Base-by-base conservation (phyloP, 2,888 invertebrate species). In the Napeogenes inachia region DNA sequence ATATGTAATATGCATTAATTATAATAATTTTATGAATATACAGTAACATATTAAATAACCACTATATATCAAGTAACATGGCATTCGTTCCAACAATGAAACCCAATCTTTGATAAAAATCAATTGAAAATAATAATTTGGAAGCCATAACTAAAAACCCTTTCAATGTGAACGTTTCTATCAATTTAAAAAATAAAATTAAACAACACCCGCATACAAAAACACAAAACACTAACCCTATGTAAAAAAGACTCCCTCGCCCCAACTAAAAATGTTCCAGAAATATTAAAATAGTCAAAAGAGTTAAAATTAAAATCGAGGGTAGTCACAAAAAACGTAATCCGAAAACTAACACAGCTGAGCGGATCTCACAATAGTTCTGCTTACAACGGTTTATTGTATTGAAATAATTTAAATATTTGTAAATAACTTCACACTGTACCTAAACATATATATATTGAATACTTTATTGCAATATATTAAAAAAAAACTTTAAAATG, bases 281-380 rank as follows among this genome's bases (percentile, higher is more conserved):
- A 88, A 89, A 87, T 89, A 89, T 89, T 90, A 88, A 89, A 90
- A 89, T 86, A 87, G 87, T 86, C 82, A 87, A 89, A 89, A 89
- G 89, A 89, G 89, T 89, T 90, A 87, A 89, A 89, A 85, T 87
- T 89, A 85, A 89, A 88, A 85, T 75, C 79, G 79, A 84, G 87
- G 86, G 85, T 82, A 79, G 74, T 71, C 70, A 77, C 75, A 79
- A 83, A 82, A 78, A 75, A 73, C 71, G 72, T 88, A 87, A 89
- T 87, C 87, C 84, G 77, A 81, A 84, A 82, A 84, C 85, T 80
- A 87, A 88, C 88, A 86, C 89, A 90, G 89, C 89, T 89, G 89
- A 85, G 76, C 77, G 73, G 75, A 71, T 77, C 78, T 70, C 75
- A 78, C 76, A 63, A 59, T 61, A 60, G 63, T 64, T 64, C 54